These are phyloP conservation scores for Dufourea novaeangliae DNA, from an alignment of 1,140 invertebrate genomes.

Conservation along the genomic window DNA sequence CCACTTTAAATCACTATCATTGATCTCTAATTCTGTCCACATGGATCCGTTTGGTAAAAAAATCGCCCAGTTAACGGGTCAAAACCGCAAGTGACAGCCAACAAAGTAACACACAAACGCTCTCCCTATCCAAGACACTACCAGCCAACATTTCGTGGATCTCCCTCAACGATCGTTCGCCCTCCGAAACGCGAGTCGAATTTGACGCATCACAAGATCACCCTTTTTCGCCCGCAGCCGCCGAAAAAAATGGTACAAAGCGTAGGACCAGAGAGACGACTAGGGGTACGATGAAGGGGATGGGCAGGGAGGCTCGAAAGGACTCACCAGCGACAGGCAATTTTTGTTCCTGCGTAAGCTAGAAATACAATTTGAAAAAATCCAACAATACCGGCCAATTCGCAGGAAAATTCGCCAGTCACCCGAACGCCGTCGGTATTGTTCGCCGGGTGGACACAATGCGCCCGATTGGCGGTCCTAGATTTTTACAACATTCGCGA, in stretches of 20 bases:
- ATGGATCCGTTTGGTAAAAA: too few relatives aligned
- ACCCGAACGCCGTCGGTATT: slow-evolving; percentile 68
- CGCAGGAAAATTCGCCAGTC: slow-evolving; percentile 72
- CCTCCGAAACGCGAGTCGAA: background rate
- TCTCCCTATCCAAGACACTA: too few relatives aligned
- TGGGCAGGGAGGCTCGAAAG: slow-evolving; percentile 9
- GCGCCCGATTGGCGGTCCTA: slow-evolving; percentile 76
- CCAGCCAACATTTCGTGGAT: too few relatives aligned
- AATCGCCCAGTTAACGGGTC: too few relatives aligned
- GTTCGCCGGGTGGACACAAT: slow-evolving; percentile 76
- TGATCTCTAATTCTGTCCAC: too few relatives aligned
- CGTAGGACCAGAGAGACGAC: slow-evolving; percentile 9
- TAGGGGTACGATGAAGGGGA: slow-evolving; percentile 18
- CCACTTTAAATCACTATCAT: too few relatives aligned
- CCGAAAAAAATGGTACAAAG: slow-evolving; percentile 9
- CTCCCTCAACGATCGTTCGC: too few relatives aligned
- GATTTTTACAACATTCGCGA: slow-evolving; percentile 77
- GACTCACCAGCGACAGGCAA: slow-evolving; percentile 48
- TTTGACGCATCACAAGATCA: slow-evolving; percentile 37
- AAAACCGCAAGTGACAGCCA: too few relatives aligned
- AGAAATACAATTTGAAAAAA: slow-evolving; percentile 79
- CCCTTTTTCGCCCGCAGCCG: slow-evolving; percentile 31
- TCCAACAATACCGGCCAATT: slow-evolving; percentile 77
- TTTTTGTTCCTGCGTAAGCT: slow-evolving; percentile 61
- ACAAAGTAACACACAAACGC: too few relatives aligned